A percentile compares a stretch with the other conserved stretches of the same genome.
Conservation (phyloP, 2,113 vertebrate genomes). For the Meleagris gallopavo region DNA sequence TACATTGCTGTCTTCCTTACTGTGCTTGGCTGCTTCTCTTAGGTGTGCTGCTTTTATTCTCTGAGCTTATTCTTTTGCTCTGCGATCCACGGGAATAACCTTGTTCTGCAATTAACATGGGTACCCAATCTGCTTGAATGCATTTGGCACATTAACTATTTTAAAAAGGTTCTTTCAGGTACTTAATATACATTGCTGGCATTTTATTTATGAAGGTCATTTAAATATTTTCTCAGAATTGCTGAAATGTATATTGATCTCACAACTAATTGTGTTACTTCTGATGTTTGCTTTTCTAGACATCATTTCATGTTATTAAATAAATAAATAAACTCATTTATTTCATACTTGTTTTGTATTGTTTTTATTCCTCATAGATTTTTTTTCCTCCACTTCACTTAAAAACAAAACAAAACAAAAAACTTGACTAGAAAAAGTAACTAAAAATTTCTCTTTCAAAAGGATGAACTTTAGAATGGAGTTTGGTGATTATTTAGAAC, state of each 20-base stretch:
- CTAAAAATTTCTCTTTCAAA: neutral
- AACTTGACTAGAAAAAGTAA: neutral
- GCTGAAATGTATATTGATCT: conserved; percentile 29
- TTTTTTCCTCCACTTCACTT: neutral
- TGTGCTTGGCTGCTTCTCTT: neutral
- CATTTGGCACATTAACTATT: neutral
- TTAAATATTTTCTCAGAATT: conserved; percentile 56
- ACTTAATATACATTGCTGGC: neutral
- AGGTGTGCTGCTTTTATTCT: neutral
- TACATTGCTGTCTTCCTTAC: neutral
- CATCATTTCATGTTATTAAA: neutral
- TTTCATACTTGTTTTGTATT: neutral
- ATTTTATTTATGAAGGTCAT: conserved; percentile 26
- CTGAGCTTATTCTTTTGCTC: neutral
- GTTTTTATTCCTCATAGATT: neutral
- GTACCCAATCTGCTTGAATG: neutral
- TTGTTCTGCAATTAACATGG: neutral
- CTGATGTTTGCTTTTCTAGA: conserved; percentile 17
- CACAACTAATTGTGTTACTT: conserved; percentile 28
- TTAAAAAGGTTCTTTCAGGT: neutral
- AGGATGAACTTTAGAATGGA: neutral
- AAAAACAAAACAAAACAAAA: no score
- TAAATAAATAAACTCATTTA: neutral
- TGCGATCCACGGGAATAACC: neutral
- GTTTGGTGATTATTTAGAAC: neutral